Conservation (phyloP, 1,140 invertebrate species). For the Tribolium castaneum region DNA sequence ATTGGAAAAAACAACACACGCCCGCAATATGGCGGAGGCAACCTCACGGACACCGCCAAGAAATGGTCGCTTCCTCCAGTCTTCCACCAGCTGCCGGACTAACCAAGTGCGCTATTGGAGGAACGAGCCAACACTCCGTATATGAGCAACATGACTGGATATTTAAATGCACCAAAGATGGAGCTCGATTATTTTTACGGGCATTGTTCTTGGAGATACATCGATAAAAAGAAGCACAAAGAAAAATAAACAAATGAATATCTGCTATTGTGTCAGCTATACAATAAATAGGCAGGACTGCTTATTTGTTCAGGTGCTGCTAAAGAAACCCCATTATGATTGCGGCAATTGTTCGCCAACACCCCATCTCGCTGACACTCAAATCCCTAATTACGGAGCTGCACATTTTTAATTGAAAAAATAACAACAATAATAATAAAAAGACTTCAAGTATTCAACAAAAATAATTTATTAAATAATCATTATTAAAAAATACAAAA, state of each 20-base stretch:
- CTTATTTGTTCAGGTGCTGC: constrained; percentile 18
- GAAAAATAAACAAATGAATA: constrained; percentile 19
- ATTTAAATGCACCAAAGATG: neutral
- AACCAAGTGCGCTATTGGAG: neutral
- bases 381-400: neutral
- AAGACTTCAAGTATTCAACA: too few species aligned
- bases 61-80: constrained; percentile 15
- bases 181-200: neutral
- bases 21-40: constrained; percentile 43
- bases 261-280: neutral
- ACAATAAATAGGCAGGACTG: constrained; percentile 10
- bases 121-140: neutral
- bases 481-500: too few species aligned
- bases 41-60: neutral
- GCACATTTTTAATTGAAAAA: neutral
- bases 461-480: too few species aligned
- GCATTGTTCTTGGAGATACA: neutral
- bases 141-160: too few species aligned
- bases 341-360: constrained; percentile 18
- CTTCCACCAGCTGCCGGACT: constrained; percentile 15
- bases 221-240: neutral
- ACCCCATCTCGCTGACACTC: neutral
- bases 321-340: constrained; percentile 7
- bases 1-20: constrained; percentile 46
- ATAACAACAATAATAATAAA: neutral